Evolutionary conservation across 2,113 vertebrate genomes (phyloP).

Genomic region (Amblyopsis rosae): DNA sequence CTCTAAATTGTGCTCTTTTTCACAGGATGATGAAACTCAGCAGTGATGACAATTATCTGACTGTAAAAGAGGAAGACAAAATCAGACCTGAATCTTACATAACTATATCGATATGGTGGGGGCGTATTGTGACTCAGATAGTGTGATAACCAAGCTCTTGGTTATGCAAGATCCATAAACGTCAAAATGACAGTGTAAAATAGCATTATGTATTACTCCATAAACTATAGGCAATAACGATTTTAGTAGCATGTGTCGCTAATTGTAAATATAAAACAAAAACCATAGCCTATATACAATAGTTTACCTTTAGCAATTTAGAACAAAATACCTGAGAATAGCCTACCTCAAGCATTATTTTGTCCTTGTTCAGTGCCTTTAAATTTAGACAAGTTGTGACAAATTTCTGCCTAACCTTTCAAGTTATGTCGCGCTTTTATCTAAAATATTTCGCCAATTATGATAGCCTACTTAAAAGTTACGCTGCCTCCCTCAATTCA

Average conservation of each 20-base stretch:
- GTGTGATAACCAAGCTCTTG: constrained; percentile 47
- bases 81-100: constrained; percentile 60
- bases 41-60: constrained; percentile 20
- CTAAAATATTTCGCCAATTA: not conserved
- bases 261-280: no score
- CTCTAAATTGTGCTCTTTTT: constrained; percentile 21
- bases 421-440: not conserved
- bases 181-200: constrained; percentile 29
- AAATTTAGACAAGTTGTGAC: not conserved
- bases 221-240: not conserved
- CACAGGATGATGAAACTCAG: constrained; percentile 20
- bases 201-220: not conserved
- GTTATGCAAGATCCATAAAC: constrained; percentile 61
- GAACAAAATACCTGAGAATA: not conserved
- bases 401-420: constrained; percentile 2
- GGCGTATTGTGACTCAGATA: constrained; percentile 66
- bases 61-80: constrained; percentile 29
- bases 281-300: no score
- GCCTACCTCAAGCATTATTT: constrained; percentile 38
- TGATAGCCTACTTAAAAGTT: not conserved
- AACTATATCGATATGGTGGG: constrained; percentile 56
- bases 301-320: no score
- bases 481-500: not conserved
- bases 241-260: not conserved
- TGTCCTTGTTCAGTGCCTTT: constrained; percentile 8